Conservation (phyloP, 2,113 vertebrate species). For the Morone chrysops region DNA sequence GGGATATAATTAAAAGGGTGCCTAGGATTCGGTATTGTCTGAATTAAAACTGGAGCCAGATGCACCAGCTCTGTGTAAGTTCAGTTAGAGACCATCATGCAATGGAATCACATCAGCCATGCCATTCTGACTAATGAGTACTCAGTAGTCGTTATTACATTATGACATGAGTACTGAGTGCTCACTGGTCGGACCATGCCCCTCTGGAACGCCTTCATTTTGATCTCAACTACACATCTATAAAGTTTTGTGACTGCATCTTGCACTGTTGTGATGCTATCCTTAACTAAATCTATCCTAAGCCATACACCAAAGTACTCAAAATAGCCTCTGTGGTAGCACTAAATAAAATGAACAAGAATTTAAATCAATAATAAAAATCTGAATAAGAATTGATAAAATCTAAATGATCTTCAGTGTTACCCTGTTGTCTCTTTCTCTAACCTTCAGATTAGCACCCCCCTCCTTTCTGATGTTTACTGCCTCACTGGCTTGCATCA, state of each 20-base stretch:
- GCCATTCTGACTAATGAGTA: no score
- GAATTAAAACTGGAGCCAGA: not conserved
- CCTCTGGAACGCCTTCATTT: no score
- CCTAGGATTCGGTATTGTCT: not conserved
- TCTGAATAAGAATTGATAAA: not conserved
- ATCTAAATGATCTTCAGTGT: not conserved
- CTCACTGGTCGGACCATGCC: no score
- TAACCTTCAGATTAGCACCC: conserved; percentile 1
- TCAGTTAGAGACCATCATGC: not conserved
- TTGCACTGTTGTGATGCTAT: no score
- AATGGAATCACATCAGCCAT: no score
- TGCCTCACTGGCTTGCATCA: conserved; percentile 61
- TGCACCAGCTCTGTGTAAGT: not conserved
- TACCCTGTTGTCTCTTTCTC: not conserved
- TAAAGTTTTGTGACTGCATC: no score
- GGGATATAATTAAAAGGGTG: not conserved
- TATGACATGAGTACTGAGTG: no score
- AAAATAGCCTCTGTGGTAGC: no score
- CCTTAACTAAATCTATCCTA: no score
- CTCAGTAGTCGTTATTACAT: no score
- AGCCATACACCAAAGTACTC: no score
- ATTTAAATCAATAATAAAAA: not conserved
- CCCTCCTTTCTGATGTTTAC: conserved; percentile 46
- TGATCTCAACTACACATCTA: no score
- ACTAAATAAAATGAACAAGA: not conserved